Evolutionary conservation across 2,113 vertebrate genomes (phyloP).

Genomic region (Triplophysa siluroides): DNA sequence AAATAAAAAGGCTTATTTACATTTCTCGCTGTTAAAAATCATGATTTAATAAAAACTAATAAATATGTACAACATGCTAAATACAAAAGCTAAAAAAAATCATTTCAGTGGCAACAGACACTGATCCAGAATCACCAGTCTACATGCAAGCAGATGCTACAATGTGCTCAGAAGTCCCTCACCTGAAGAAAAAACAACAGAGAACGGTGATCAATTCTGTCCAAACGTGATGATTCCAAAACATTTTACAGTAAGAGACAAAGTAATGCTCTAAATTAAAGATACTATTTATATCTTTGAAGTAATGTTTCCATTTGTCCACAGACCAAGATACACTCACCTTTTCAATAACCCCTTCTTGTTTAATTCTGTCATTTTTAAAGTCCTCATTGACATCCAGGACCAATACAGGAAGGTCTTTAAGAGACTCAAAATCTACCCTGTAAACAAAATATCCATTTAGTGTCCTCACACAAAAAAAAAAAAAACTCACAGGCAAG

Average conservation of each 20-base stretch:
- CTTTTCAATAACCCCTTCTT: slow-evolving; percentile 75
- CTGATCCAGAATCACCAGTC: not conserved
- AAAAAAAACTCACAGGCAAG: not conserved
- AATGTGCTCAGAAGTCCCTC: slow-evolving; percentile 63
- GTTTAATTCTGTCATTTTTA: slow-evolving; percentile 81
- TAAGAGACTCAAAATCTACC: slow-evolving; percentile 79
- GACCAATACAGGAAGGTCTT: slow-evolving; percentile 76
- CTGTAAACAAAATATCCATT: slow-evolving; percentile 57
- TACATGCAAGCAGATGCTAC: slow-evolving; percentile 38
- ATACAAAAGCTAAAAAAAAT: not conserved
- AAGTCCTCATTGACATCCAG: slow-evolving; percentile 83
- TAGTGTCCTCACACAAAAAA: not conserved
- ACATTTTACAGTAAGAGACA: not conserved
- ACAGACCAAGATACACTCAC: slow-evolving; percentile 54
- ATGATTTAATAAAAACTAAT: not conserved
- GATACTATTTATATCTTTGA: not conserved
- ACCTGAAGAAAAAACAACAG: slow-evolving; percentile 58
- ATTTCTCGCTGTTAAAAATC: not conserved
- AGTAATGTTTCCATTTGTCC: not conserved
- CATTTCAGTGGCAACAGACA: not conserved
- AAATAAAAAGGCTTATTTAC: not conserved
- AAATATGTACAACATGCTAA: slow-evolving; percentile 4
- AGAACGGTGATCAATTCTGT: not conserved
- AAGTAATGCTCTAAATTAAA: not conserved
- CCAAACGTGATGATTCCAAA: not conserved